phyloP scores from a whole-genome alignment of 2,113 vertebrate genomes.

The Silurus meridionalis region DNA sequence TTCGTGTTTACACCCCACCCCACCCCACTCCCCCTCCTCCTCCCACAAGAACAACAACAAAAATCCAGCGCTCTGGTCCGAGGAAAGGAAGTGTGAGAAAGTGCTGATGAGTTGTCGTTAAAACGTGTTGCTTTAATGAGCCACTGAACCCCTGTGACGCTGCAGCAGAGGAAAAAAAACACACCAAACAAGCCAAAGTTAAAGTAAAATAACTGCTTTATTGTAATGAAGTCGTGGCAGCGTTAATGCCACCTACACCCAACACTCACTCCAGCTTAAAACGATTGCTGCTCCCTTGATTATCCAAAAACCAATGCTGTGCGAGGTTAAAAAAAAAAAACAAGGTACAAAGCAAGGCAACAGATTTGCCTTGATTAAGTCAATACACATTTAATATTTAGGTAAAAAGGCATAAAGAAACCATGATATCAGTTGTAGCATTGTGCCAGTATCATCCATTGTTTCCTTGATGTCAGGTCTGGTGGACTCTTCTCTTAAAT shows the following conservation, averaged over 20 bases:
- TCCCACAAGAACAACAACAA: not conserved
- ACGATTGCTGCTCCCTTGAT: slow-evolving; percentile 18
- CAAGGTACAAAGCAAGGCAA: slow-evolving; percentile 33
- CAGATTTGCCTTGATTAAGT: slow-evolving; percentile 12
- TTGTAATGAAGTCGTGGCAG: not conserved
- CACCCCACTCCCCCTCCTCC: too few relatives aligned
- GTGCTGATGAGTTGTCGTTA: slow-evolving; percentile 34
- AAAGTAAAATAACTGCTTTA: slow-evolving; percentile 9
- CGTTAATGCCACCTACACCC: not conserved
- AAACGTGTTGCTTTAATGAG: slow-evolving; percentile 48
- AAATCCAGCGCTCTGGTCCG: not conserved
- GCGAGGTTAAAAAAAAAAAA: slow-evolving; percentile 20
- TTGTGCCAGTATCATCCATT: not conserved
- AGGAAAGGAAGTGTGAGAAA: slow-evolving; percentile 11
- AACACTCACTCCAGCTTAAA: too few relatives aligned
- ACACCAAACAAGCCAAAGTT: slow-evolving; percentile 27
- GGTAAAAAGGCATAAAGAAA: not conserved
- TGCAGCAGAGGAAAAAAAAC: slow-evolving; percentile 23
- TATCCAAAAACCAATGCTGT: slow-evolving; percentile 15
- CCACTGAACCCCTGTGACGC: slow-evolving; percentile 37
- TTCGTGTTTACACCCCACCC: slow-evolving; percentile 35
- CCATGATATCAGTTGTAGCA: not conserved
- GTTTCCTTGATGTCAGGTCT: not conserved
- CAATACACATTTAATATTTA: slow-evolving; percentile 16
- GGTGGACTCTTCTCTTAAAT: not conserved